Base-by-base conservation (phyloP, 2,113 vertebrate species). In the Meles meles region DNA sequence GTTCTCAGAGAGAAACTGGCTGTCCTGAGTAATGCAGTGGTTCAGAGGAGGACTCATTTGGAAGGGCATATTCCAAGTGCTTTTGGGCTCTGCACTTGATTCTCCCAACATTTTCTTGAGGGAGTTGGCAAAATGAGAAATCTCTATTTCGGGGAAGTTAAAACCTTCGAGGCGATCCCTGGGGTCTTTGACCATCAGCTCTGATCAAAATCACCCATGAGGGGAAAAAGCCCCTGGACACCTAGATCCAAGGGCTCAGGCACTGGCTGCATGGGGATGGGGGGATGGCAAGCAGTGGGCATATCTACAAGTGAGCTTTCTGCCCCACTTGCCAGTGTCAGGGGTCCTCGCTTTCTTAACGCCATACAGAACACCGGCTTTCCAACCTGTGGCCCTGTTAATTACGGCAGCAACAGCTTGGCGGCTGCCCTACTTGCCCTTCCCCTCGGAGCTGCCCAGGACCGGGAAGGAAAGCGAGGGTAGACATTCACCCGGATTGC, bases 401-500 rank as follows among this genome's bases (percentile, higher is more conserved):
- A 23, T 39, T n/a, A 29, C 7, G 7, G 61, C 49, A 27, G 34
- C 49, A 65, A 14, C 7, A 12, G 86, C 23, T 29, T 18, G 21
- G 31, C 9, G 42, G 14, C 23, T 37, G 59, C 61, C 15, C 3
- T 2, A 3, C 11, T 4, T 18, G 7, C 0, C 25, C 69, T 15
- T 31, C 42, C 7, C 42, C 42, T 34, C 14, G 5, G 42, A 86
- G 47, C 27, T 49, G 2, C 49, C 31, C 3, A 67, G 82, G 49
- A 47, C 12, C 8, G 49, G 42, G 63, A 84, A 42, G 44, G 55
- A 79, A 55, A 52, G 25, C 0, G 10, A 69, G 14, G 14, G 6
- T 0, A 10, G 2, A 6, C 2, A 71, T 29, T 37, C 0, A 0
- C 39, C 7, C 0, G 1, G 42, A 23, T 2, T n/a, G 52, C 29